Base-by-base conservation (phyloP, 2,888 invertebrate genomes). In the Electrophaes corylata region DNA sequence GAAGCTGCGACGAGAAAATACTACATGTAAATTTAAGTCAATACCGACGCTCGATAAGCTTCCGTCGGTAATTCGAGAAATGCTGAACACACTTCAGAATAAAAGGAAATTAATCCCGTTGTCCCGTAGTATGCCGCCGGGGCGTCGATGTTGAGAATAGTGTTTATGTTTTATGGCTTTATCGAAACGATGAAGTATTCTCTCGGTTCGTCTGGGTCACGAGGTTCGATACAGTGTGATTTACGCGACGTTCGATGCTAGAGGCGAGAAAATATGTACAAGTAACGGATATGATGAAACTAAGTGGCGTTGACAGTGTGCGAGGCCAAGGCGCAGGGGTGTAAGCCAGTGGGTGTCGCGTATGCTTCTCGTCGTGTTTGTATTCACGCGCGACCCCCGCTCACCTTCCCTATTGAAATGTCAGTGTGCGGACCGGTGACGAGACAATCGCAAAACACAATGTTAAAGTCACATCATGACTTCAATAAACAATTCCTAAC, bases 381-480 rank as follows among this genome's bases (percentile, higher is more conserved):
- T 72, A 73, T 79, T 83, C 88, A 90, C 90, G 89, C 80, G 79
- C 80, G 89, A 89, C 90, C 90, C 73, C 70, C 66, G 79, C 80
- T 91, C 88, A 90, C 90, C 91, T 88, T 82, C 81, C 79, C 91
- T 85, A 91, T 91, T 90, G 91, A 91, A 91, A 91, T 90, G 91
- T 91, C 90, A 88, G 85, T 84, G 82, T 77, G 82, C 81, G 80
- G 84, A 81, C 84, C 83, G 73, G 83, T 90, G 91, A 91, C 84
- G 90, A 90, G 89, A 86, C 90, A 90, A 91, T 91, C 88, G 88
- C 88, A 89, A 87, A 89, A 86, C 84, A 90, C 86, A 89, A 90
- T 87, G 90, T 90, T 88, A 88, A 89, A 91, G 90, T 90, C 90
- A 87, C 83, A 90, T 86, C 90, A 90, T 90, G 89, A 86, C 91